These are phyloP conservation scores for Apocheima hispidaria DNA, from an alignment of 2,888 invertebrate species.

Conservation along the genomic window DNA sequence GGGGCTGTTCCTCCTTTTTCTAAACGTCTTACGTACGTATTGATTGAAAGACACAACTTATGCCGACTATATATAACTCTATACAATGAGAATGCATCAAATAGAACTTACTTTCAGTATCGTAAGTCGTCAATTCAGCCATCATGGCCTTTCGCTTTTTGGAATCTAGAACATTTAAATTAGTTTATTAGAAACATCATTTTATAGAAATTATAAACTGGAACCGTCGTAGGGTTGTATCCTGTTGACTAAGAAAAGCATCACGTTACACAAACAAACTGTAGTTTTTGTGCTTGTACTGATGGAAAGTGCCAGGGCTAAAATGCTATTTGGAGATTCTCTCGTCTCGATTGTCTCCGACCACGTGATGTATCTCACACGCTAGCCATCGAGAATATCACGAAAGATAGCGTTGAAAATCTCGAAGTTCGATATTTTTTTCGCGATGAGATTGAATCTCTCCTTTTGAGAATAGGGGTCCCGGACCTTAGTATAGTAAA, in stretches of 20 bases:
- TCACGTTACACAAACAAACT: neutral
- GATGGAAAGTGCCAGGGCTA: neutral
- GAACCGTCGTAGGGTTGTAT: neutral
- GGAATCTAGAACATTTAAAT: constrained; percentile 43
- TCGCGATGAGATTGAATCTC: too few species aligned
- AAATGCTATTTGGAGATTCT: too few species aligned
- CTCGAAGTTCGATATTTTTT: too few species aligned
- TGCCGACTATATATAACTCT: neutral
- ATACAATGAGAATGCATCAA: constrained; percentile 2
- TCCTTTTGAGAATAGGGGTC: too few species aligned
- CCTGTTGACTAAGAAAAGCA: neutral
- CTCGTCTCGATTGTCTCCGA: too few species aligned
- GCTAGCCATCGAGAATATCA: too few species aligned
- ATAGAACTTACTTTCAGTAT: constrained; percentile 75
- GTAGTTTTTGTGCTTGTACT: too few species aligned
- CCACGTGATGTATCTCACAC: too few species aligned
- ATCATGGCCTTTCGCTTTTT: constrained; percentile 65
- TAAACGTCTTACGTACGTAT: too few species aligned
- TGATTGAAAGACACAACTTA: neutral
- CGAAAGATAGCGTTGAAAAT: too few species aligned
- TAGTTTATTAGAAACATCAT: constrained; percentile 24
- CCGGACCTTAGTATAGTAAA: neutral
- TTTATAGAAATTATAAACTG: constrained; percentile 1
- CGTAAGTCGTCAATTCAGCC: constrained; percentile 51
- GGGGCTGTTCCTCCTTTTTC: neutral